Base-by-base conservation (phyloP, 2,113 vertebrate genomes). In the Nannobrachium achirus region DNA sequence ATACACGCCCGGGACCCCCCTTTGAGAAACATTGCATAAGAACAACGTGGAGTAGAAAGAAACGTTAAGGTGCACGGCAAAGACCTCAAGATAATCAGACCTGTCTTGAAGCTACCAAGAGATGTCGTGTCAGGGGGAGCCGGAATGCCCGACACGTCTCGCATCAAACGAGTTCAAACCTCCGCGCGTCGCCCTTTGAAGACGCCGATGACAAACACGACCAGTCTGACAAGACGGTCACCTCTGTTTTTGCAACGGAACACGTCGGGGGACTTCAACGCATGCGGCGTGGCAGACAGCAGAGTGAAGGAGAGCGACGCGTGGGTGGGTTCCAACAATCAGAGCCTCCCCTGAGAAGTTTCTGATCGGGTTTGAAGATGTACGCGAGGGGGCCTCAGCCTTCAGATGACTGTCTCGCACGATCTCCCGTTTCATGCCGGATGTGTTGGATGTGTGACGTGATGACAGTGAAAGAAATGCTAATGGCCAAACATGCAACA, bases 221-320 rank as follows among this genome's bases (percentile, higher is more conserved):
- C n/a, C 20, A 50, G 19, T 44, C 45, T 68, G 64, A 74, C 64
- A 63, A 68, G 51, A 58, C 53, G 51, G 51, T 48, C 51, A 56
- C 51, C 64, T 60, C n/a, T 56, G n/a, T 56, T 63, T 50, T n/a
- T 61, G 44, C 51, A 1, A 40, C 42, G 15, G 58, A 44, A 56
- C 48, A 64, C 50, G 57, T 67, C 42, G 1, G 16, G 44, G 44
- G 52, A 55, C 41, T 2, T 10, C 10, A 56, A 8, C 25, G 2
- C 6, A 33, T 42, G 44, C 19, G n/a, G 49, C 15, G 4, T 41
- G 41, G 41, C 50, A 62, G 64, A 62, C 64, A 18, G 11, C 10
- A 19, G 44, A 50, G 50, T 62, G 63, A 67, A 42, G 56, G 57
- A 11, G 64, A 44, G 60, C 56, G 19, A 33, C 3, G 6, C 25